These are phyloP conservation scores for Xylota segnis DNA, from an alignment of 2,888 invertebrate genomes.

Conservation along the genomic window DNA sequence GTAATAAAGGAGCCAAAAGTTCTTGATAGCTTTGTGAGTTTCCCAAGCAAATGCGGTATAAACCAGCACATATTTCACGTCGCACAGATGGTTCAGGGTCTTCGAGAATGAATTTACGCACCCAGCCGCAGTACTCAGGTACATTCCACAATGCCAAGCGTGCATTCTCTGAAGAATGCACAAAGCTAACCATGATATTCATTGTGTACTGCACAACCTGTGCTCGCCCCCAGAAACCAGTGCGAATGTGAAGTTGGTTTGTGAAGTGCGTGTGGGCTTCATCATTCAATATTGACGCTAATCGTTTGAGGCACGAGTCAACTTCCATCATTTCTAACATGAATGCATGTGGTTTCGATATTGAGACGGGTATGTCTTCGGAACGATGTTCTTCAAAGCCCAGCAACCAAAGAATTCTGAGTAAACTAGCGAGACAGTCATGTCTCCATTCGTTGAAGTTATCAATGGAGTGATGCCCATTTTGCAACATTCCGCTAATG, in stretches of 20 bases:
- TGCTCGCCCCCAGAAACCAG: slow-evolving; percentile 96
- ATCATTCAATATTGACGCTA: slow-evolving; percentile 95
- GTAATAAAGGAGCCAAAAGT: slow-evolving; percentile 91
- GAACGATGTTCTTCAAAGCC: slow-evolving; percentile 88
- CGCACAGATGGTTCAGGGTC: slow-evolving; percentile 97
- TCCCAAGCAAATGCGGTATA: slow-evolving; percentile 94
- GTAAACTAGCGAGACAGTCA: slow-evolving; percentile 94
- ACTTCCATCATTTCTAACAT: slow-evolving; percentile 94
- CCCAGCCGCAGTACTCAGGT: slow-evolving; percentile 91
- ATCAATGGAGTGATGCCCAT: slow-evolving; percentile 88
- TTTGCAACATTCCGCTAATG: slow-evolving; percentile 93
- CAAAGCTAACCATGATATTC: slow-evolving; percentile 96
- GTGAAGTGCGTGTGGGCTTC: slow-evolving; percentile 87
- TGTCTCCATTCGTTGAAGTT: slow-evolving; percentile 93
- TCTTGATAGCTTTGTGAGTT: slow-evolving; percentile 86
- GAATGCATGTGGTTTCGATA: slow-evolving; percentile 86
- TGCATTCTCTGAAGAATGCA: slow-evolving; percentile 93
- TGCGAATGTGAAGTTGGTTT: slow-evolving; percentile 92
- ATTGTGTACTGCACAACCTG: slow-evolving; percentile 97
- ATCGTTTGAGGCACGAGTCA: slow-evolving; percentile 91
- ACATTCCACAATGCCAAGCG: slow-evolving; percentile 91
- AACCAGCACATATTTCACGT: slow-evolving; percentile 95
- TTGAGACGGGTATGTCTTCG: slow-evolving; percentile 86
- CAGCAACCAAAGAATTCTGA: slow-evolving; percentile 94
- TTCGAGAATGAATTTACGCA: slow-evolving; percentile 93